A percentile compares a stretch with the other conserved stretches of the same genome.
Conservation (phyloP, 2,888 invertebrate species). For the Athripsodes cinereus region DNA sequence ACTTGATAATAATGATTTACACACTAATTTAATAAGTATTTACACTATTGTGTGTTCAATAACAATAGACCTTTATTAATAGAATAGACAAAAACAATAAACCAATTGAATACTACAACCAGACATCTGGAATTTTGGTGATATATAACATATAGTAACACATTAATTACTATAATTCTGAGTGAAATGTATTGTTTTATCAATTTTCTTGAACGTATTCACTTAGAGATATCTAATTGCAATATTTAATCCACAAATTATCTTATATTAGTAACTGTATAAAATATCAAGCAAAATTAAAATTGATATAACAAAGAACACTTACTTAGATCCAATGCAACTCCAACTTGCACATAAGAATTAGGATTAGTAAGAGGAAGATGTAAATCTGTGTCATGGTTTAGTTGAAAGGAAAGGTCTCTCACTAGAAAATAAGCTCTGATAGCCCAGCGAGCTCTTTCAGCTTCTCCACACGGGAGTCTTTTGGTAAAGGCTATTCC, state of each 20-base stretch:
- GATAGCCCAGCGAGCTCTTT: slow-evolving; percentile 82
- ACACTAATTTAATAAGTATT: no score
- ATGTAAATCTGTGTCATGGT: slow-evolving; percentile 77
- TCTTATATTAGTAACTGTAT: background rate
- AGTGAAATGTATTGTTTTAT: no score
- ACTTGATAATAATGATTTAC: no score
- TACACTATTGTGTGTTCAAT: no score
- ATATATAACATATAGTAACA: no score
- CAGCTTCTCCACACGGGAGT: slow-evolving; percentile 93
- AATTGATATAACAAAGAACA: background rate
- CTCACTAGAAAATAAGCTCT: slow-evolving; percentile 87
- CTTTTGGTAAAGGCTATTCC: slow-evolving; percentile 92
- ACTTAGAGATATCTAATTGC: no score
- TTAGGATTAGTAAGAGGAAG: slow-evolving; percentile 85
- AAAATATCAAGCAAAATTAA: background rate
- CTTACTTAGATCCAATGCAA: slow-evolving; percentile 93
- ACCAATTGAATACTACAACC: no score
- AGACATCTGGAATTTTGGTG: no score
- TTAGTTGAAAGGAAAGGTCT: slow-evolving; percentile 70
- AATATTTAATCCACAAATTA: background rate
- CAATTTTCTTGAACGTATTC: no score
- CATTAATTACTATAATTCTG: no score
- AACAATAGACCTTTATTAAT: no score
- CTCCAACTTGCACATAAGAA: slow-evolving; percentile 86
- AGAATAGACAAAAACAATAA: no score